Conservation (phyloP, 2,797 vertebrate genomes). For the Cephalopachus bancanus region DNA sequence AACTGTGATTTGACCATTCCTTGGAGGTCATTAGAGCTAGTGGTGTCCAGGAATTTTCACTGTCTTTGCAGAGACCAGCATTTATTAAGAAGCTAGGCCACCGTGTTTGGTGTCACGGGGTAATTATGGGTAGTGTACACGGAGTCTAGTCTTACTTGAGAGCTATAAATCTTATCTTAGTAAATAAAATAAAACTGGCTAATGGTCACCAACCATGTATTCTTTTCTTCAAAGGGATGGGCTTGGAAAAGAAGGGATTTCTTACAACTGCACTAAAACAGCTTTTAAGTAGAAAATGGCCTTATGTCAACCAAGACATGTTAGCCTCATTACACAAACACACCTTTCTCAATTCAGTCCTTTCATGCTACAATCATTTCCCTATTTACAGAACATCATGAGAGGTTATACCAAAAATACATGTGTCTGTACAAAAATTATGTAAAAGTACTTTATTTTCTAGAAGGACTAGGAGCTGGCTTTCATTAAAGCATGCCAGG, state of each 20-base stretch:
- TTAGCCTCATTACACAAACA: constrained; percentile 25
- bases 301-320: constrained; percentile 74
- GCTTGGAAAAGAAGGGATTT: constrained; percentile 73
- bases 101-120: constrained; percentile 77
- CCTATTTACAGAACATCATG: background rate
- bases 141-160: constrained; percentile 82
- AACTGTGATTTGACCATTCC: background rate
- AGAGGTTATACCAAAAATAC: background rate
- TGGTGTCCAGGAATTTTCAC: constrained; percentile 67
- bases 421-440: background rate
- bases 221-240: constrained; percentile 82
- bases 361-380: background rate
- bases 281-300: constrained; percentile 81
- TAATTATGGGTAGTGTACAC: constrained; percentile 65
- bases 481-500: background rate
- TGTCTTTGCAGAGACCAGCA: background rate
- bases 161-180: constrained; percentile 90
- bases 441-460: background rate
- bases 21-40: constrained; percentile 1
- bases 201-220: constrained; percentile 88
- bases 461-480: background rate
- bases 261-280: constrained; percentile 78
- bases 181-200: constrained; percentile 90
- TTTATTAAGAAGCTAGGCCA: constrained; percentile 68
- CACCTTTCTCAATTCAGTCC: background rate